These are phyloP conservation scores for Thoracochromis brauschi DNA, from an alignment of 2,113 vertebrate species.

Conservation along the genomic window DNA sequence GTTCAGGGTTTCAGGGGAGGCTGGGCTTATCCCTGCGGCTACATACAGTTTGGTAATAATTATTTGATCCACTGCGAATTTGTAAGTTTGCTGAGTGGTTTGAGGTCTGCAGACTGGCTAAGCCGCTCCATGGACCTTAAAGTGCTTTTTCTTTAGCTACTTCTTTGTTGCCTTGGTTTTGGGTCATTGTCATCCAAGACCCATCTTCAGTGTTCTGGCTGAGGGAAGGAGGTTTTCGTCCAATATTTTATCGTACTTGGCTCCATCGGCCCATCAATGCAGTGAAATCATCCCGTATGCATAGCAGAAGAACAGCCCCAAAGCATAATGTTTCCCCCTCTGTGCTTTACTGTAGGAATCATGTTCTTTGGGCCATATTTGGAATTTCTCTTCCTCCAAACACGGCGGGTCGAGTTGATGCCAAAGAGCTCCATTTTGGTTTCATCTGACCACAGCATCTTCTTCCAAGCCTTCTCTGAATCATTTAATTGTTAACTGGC, in stretches of 20 bases:
- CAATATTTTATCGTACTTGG: neutral
- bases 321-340: neutral
- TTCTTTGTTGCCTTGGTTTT: neutral
- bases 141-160: neutral
- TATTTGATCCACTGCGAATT: neutral
- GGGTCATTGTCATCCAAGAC: neutral
- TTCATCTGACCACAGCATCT: neutral
- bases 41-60: accelerated
- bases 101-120: neutral
- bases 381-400: neutral
- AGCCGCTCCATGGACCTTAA: neutral
- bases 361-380: neutral
- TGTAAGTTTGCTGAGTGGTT: neutral
- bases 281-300: neutral
- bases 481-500: neutral
- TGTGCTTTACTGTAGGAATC: neutral
- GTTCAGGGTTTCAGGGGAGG: neutral
- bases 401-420: accelerated
- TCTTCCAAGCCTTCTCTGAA: neutral
- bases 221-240: neutral
- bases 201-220: neutral
- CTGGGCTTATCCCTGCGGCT: accelerated
- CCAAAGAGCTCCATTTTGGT: neutral
- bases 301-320: neutral
- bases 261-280: neutral